Evolutionary conservation across 2,797 vertebrate genomes (phyloP), one percentile per base, ranked within the genome.

Genomic region (Acropternis orthonyx): DNA sequence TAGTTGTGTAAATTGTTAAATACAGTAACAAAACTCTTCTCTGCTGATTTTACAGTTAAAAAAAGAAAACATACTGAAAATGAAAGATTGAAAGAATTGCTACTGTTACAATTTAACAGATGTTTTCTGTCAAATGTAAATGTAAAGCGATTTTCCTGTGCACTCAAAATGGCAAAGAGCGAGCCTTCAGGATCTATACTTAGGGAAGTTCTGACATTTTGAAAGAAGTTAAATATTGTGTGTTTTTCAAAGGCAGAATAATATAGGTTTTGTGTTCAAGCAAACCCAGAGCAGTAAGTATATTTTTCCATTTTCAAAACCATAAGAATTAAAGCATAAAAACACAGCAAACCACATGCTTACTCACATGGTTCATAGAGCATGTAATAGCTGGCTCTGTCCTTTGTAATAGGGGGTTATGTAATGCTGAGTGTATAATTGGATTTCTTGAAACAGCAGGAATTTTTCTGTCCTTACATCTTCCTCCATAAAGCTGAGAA

Each of bases 261-360:
- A 65, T 69, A 67, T 56, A 63, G 48, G 23, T 16, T 91, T 80
- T 83, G 76, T 84, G 51, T 72, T 92, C 79, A 83, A 37, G 76
- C 62, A n/a, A 88, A 76, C 55, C 79, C 54, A 69, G 58, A 85
- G 39, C 87, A 89, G 43, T 80, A 93, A 92, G 85, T 82, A 18
- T 87, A 63, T 94, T 92, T 95, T 95, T 93, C 88, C 77, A 54
- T 92, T 92, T 77, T 76, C 63, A 82, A 93, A 92, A 27, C 92
- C 20, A 0, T 92, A 92, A 96, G 86, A 91, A 86, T 93, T 67
- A 85, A 37, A 88, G 62, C 69, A 93, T 39, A 59, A 90, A 92
- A 90, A 92, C 67, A 76, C 46, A 90, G 55, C 63, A 94, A 92
- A 93, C 93, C 95, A 93, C 89, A 95, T 48, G 91, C 94, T 93